Evolutionary conservation across 2,888 invertebrate genomes (phyloP).

Genomic region (Latheticus oryzae): DNA sequence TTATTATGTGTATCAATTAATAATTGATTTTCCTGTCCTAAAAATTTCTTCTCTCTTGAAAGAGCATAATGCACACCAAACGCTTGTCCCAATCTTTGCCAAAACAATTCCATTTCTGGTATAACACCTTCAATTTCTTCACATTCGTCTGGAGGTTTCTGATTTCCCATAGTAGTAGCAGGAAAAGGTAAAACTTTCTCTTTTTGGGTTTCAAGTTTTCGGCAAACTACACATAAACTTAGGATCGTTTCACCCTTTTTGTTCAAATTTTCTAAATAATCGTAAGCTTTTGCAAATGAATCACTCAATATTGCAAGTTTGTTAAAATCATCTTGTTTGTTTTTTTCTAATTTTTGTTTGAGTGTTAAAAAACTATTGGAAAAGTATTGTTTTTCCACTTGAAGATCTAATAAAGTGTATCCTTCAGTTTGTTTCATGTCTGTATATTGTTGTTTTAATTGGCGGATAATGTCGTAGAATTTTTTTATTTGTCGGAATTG

Average conservation of each 20-base stretch:
- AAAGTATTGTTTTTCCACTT: conserved; percentile 62
- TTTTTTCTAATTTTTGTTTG: conserved; percentile 69
- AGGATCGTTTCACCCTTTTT: conserved; percentile 72
- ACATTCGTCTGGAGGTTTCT: conserved; percentile 4
- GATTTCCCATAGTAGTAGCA: conserved; percentile 23
- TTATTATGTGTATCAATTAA: conserved; percentile 52
- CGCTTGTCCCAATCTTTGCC: conserved; percentile 59
- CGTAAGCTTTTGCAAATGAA: conserved; percentile 70
- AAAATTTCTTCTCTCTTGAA: conserved; percentile 58
- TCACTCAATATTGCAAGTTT: conserved; percentile 73
- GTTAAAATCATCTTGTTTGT: conserved; percentile 67
- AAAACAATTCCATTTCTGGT: conserved; percentile 55
- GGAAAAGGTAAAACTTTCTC: conserved; percentile 68
- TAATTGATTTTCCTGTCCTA: conserved; percentile 57
- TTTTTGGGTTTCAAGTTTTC: conserved; percentile 74
- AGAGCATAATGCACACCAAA: conserved; percentile 55
- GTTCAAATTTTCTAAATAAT: conserved; percentile 68
- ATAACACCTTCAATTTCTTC: conserved; percentile 24
- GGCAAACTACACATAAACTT: conserved; percentile 73
- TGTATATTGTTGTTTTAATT: conserved; percentile 49
- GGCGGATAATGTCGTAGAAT: conserved; percentile 50
- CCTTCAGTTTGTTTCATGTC: conserved; percentile 45
- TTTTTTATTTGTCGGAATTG: conserved; percentile 52
- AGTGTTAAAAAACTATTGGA: conserved; percentile 57
- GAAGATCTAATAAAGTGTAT: conserved; percentile 50